Conservation (phyloP, 2,888 invertebrate species). For the Ephialtes manifestator region DNA sequence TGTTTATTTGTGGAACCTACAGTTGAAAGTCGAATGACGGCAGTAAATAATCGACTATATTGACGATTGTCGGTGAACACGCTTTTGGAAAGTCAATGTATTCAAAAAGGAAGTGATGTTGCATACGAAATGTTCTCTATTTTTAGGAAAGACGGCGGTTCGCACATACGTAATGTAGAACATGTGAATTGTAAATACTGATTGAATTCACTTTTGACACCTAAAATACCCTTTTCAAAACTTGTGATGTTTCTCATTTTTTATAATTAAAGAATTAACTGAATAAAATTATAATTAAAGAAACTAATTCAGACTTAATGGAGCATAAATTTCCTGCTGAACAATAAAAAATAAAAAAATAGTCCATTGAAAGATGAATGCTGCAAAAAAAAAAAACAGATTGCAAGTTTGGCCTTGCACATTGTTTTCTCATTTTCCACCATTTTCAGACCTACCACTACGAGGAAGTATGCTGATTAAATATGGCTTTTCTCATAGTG, state of each 20-base stretch:
- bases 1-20: neutral
- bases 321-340: neutral
- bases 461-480: too few relatives aligned
- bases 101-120: neutral
- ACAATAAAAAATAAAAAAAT: neutral
- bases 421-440: too few relatives aligned
- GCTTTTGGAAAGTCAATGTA: neutral
- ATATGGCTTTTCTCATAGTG: too few relatives aligned
- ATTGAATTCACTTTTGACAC: neutral
- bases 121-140: neutral
- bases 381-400: too few relatives aligned
- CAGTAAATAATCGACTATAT: neutral
- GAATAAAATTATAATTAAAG: neutral
- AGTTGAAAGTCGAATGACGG: neutral
- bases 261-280: too few relatives aligned
- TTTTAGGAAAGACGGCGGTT: neutral
- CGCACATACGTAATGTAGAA: neutral
- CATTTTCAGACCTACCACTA: too few relatives aligned
- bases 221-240: too few relatives aligned
- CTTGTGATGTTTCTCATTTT: too few relatives aligned
- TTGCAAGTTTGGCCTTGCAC: too few relatives aligned
- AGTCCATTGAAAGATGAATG: neutral
- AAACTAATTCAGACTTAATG: neutral
- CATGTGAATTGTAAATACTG: neutral
- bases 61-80: too few relatives aligned